Evolutionary conservation across 2,797 vertebrate genomes (phyloP), one percentile per base, ranked within the genome.

Genomic region (Amblyraja radiata): DNA sequence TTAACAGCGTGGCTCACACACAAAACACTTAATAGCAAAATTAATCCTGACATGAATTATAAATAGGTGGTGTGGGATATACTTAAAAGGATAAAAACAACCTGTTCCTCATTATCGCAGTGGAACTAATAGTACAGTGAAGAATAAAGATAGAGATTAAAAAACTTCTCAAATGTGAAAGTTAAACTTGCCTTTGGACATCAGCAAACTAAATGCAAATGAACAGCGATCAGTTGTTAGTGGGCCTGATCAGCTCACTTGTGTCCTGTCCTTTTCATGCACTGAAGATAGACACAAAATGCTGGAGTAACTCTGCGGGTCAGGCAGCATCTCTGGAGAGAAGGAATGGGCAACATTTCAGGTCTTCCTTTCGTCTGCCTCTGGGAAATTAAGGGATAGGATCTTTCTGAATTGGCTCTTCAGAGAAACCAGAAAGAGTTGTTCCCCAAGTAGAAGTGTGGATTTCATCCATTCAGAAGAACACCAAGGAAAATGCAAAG

Each of bases 181-280:
- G n/a, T 88, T 32, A 68, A 88, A 25, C n/a, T 36, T 65, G 61
- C 84, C 65, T 63, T 88, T 86, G 58, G 14, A 88, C n/a, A 88
- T 88, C 32, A 36, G 6, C 61, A 88, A 36, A 4, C 46, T 6
- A 6, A 88, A 88, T 36, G 63, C 63, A 36, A 68, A 88, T 65
- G 16, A 88, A 36, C n/a, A 21, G n/a, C 23, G 16, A 88, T 88
- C 18, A 88, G 63, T 3, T 28, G 13, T 36, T 7, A 21, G 14
- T 36, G 11, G 16, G 61, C n/a, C 16, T 63, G 28, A 86, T 63
- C 63, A 18, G 16, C 63, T 65, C 61, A 68, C 7, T 88, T 68
- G 68, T 32, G 23, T 88, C 28, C 84, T 36, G n/a, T 18, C 84
- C 32, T 88, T 88, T 63, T 68, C 36, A 68, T 65, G 83, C 58